These are phyloP conservation scores for Andrena trimmerana DNA, from an alignment of 2,888 invertebrate species.

Conservation along the genomic window DNA sequence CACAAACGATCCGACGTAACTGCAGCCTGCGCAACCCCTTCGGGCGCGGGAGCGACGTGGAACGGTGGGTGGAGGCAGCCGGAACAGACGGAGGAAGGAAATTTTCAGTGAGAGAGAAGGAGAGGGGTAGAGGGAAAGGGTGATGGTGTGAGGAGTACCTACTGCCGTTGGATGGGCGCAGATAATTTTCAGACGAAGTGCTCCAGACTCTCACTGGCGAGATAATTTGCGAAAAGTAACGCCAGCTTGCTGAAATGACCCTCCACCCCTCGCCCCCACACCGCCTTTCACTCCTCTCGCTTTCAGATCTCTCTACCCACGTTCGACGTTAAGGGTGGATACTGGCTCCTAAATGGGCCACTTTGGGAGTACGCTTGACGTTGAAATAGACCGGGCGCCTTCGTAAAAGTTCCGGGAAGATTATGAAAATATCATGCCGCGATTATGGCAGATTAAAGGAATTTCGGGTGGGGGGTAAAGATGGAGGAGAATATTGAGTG, in stretches of 20 bases:
- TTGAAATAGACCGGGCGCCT: conserved; percentile 41
- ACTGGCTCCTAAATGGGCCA: conserved; percentile 60
- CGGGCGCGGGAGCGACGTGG: conserved; percentile 11
- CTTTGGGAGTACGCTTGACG: conserved; percentile 54
- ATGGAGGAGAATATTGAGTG: conserved; percentile 33
- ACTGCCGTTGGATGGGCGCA: conserved; percentile 58
- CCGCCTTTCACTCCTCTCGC: conserved; percentile 16
- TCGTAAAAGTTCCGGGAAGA: conserved; percentile 42
- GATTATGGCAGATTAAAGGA: conserved; percentile 53
- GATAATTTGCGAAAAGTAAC: conserved; percentile 78
- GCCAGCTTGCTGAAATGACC: conserved; percentile 62
- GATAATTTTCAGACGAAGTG: conserved; percentile 75
- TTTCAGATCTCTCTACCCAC: conserved; percentile 14
- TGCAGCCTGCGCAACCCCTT: conserved; percentile 47
- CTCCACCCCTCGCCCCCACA: neutral
- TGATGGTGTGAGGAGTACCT: conserved; percentile 1
- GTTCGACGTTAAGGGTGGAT: conserved; percentile 35
- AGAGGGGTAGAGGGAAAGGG: conserved; percentile 7
- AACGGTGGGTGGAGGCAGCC: conserved; percentile 8
- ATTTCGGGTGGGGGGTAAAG: conserved; percentile 30
- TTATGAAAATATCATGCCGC: conserved; percentile 60
- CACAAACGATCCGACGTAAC: conserved; percentile 65
- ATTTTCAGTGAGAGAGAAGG: conserved; percentile 9
- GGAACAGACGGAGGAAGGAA: conserved; percentile 13
- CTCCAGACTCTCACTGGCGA: conserved; percentile 55